Base-by-base conservation (phyloP, 2,113 vertebrate genomes). In the Aegithalos caudatus region DNA sequence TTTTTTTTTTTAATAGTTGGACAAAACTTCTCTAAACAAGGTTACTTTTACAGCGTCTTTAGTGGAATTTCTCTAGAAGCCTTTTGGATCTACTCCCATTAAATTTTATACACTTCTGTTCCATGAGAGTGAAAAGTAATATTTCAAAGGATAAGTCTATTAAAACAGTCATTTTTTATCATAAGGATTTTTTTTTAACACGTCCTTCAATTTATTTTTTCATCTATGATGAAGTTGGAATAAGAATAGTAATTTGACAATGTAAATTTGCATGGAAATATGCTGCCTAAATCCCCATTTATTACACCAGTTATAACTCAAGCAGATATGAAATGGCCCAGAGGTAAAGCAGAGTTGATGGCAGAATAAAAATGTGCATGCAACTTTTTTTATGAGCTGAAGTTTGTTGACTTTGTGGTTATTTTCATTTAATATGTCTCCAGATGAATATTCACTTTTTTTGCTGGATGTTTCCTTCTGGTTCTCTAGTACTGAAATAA, bases 221-320 rank as follows among this genome's bases (percentile, higher is more conserved):
- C 47, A 62, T 69, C 69, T 61, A 2, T 47, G 82, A 74, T 94
- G 57, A 72, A 90, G 61, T 42, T 92, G 88, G 57, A 90, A 92
- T 81, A 90, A 94, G 76, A 85, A 81, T 74, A 84, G 76, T 74
- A 88, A 96, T 94, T 94, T 92, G 83, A 72, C 72, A 90, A 64
- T 88, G 72, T 88, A 92, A 86, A 93, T 96, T 96, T 93, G 80
- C 93, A 96, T 94, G 91, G 94, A 95, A 92, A 96, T 94, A 79
- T 76, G 48, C 69, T 94, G 82, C 85, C 80, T 96, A 93, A 95
- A 71, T 86, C 62, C 56, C 44, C 77, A 94, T 95, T 94, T 95
- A 94, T 95, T 93, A 88, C 60, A 83, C 47, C 31, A 70, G 90
- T 94, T 92, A 88, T 94, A 95, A 90, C 69, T 93, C 94, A 93